Base-by-base conservation (phyloP, 1,140 invertebrate genomes). In the Drosophila lowei region DNA sequence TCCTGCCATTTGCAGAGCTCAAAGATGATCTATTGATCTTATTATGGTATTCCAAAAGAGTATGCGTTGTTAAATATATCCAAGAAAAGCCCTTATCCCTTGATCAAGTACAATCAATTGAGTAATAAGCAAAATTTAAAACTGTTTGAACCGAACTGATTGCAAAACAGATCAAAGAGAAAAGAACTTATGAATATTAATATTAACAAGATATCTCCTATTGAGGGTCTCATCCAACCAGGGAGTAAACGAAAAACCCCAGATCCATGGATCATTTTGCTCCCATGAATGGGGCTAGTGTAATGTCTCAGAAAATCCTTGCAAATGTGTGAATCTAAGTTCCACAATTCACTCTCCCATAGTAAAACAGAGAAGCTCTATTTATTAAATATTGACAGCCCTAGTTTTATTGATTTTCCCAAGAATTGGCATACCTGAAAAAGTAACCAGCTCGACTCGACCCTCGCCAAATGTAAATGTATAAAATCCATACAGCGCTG, bases 391-490 rank as follows among this genome's bases (percentile, higher is more conserved):
- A 48, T 65, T 49, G 57, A 57, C 77, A 65, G 70, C 34, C 43
- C 30, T 48, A 66, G 60, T 38, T 58, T 11, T 30, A 68, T 68
- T 68, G 64, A 68, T 75, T 75, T 74, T 74, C 43, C 71, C 34
- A 18, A 42, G 71, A 74, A 74, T 65, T 48, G 52, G 53, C 52
- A 57, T 42, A 61, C 59, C 28, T 52, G 11, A 72, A 41, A 41
- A n/a, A 15, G 21, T n/a, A 43, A 34, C 70, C 18, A 58, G 25
- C 25, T 25, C 43, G 52, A 28, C 42, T 8, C 50, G 72, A 77
- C 73, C 77, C 55, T 80, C 61, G 62, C 15, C 54, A 30, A 80
- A 85, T 77, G 63, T 76, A 76, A 67, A 79, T 72, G 23, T 68
- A 62, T 61, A 50, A 71, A 67, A 68, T 74, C 59, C 50, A 53